Conservation (phyloP, 2,888 invertebrate genomes). For the Drosophila siamana region DNA sequence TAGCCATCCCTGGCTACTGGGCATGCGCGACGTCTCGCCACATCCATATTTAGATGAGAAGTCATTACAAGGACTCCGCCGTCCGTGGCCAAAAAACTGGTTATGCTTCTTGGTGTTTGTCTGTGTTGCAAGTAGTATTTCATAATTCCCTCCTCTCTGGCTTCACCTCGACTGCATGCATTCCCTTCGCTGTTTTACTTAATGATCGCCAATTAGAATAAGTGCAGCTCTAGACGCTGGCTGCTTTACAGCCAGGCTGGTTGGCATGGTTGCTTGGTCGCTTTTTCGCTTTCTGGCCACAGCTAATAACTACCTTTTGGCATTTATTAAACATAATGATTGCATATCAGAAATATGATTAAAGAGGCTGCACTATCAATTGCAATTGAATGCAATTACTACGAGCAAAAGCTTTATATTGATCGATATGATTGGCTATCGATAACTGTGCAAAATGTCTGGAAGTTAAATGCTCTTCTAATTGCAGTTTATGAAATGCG, state of each 20-base stretch:
- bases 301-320: constrained; percentile 71
- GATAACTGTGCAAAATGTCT: not conserved
- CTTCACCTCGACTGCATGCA: not conserved
- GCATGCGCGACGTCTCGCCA: constrained; percentile 63
- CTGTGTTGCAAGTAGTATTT: constrained; percentile 42
- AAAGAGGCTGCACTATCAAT: constrained; percentile 32
- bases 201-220: constrained; percentile 79
- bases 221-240: constrained; percentile 46
- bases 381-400: constrained; percentile 58
- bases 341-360: constrained; percentile 48
- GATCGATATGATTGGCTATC: constrained; percentile 35
- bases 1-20: constrained; percentile 63
- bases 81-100: constrained; percentile 19
- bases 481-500: not conserved
- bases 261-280: not conserved
- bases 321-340: constrained; percentile 79
- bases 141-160: constrained; percentile 60
- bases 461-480: not conserved
- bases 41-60: constrained; percentile 55
- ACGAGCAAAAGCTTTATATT: constrained; percentile 28
- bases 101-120: constrained; percentile 1
- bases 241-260: not conserved
- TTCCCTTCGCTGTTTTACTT: constrained; percentile 38
- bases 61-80: constrained; percentile 56
- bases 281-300: too few relatives aligned